A percentile compares a stretch with the other conserved stretches of the same genome.
Evolutionary conservation across 2,888 invertebrate genomes (phyloP).

Genomic region (Leptodirus hochenwartii): DNA sequence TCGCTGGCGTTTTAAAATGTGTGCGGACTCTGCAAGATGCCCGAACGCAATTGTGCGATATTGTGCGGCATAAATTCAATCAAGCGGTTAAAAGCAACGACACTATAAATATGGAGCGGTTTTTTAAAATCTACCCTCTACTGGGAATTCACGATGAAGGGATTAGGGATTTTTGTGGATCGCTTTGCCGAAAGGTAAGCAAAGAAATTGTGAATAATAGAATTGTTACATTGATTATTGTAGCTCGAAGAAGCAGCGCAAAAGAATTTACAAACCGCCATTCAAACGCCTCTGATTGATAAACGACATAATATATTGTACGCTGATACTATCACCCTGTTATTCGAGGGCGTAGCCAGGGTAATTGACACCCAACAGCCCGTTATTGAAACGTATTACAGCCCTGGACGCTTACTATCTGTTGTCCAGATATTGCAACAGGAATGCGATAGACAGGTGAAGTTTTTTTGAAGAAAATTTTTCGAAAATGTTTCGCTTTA

Average conservation of each 20-base stretch:
- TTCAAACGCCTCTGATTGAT: conserved; percentile 44
- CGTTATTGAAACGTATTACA: conserved; percentile 76
- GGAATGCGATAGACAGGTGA: conserved; percentile 69
- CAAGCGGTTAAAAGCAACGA: conserved; percentile 81
- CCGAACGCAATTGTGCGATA: conserved; percentile 46
- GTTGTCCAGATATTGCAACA: conserved; percentile 56
- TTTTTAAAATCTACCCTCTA: conserved; percentile 93
- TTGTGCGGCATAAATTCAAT: conserved; percentile 68
- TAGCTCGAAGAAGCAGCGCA: conserved; percentile 47
- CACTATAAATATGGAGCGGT: conserved; percentile 75
- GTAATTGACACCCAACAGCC: conserved; percentile 78
- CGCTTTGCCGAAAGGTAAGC: conserved; percentile 60
- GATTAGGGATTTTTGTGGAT: conserved; percentile 69
- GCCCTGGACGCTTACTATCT: conserved; percentile 53
- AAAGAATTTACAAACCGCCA: conserved; percentile 49
- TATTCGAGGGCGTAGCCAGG: conserved; percentile 63
- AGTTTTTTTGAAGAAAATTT: too few relatives aligned
- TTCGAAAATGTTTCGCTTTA: too few relatives aligned
- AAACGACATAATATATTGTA: conserved; percentile 59
- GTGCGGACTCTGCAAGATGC: conserved; percentile 58
- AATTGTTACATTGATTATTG: too few relatives aligned
- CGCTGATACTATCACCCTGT: conserved; percentile 66
- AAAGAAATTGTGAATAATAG: too few relatives aligned
- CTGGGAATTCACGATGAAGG: conserved; percentile 84
- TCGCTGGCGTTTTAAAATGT: conserved; percentile 50